Percentiles rank a stretch among this genome's conserved stretches.
phyloP scores from a whole-genome alignment of 2,797 vertebrate genomes.

The Chelonia mydas region DNA sequence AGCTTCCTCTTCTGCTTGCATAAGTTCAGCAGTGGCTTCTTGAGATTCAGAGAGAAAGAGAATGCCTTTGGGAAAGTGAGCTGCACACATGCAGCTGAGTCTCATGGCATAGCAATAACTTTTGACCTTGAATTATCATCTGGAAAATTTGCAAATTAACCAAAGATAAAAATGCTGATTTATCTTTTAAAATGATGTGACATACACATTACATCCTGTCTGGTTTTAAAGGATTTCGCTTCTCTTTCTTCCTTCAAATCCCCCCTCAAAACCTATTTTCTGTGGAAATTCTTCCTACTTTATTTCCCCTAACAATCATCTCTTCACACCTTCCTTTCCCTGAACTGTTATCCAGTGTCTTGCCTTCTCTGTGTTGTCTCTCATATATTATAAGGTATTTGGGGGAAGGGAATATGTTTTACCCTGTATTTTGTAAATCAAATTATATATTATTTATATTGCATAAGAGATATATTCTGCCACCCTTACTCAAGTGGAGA shows the following conservation, averaged over 20 bases:
- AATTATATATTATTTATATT: background rate
- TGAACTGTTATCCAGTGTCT: background rate
- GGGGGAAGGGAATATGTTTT: background rate
- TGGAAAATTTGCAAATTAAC: background rate
- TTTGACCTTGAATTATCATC: background rate
- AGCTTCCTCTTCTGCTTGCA: background rate
- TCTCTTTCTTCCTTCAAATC: background rate
- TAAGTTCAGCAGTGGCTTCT: background rate
- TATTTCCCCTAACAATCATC: background rate
- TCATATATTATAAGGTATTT: background rate
- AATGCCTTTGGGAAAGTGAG: background rate
- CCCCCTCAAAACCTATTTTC: background rate
- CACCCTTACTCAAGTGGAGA: background rate
- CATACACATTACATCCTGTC: background rate
- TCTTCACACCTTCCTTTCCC: background rate
- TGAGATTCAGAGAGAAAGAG: background rate
- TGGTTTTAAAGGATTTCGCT: background rate
- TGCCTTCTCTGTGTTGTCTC: too few relatives aligned
- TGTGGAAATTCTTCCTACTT: rapidly evolving
- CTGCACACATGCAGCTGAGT: background rate
- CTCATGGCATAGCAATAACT: background rate
- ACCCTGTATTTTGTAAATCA: background rate
- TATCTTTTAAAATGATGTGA: background rate
- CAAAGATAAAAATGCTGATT: rapidly evolving
- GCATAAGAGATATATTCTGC: background rate